phyloP scores from a whole-genome alignment of 1,140 invertebrate species.

The Sogatella furcifera region DNA sequence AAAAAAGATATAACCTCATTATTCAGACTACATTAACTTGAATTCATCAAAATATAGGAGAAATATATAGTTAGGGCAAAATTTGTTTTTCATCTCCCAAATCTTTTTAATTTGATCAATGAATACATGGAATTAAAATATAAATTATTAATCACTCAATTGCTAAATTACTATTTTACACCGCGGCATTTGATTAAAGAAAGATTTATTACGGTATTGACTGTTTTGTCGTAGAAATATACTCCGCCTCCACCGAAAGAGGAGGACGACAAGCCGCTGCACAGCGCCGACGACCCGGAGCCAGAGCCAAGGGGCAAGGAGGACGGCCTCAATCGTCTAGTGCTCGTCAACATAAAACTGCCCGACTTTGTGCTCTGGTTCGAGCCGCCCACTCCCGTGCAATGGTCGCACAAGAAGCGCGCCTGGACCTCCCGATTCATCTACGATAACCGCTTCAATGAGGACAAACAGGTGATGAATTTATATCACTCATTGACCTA shows the following conservation, averaged over 20 bases:
- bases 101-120: no score
- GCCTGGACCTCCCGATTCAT: slow-evolving; percentile 64
- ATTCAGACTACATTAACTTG: no score
- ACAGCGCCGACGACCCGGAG: background rate
- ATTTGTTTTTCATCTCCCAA: no score
- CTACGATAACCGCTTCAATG: slow-evolving; percentile 72
- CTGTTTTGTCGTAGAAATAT: background rate
- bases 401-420: slow-evolving; percentile 50
- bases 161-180: no score
- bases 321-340: slow-evolving; percentile 1
- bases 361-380: slow-evolving; percentile 69
- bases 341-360: slow-evolving; percentile 37
- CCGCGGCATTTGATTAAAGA: no score
- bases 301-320: background rate
- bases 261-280: background rate
- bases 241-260: background rate
- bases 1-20: no score
- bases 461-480: slow-evolving; percentile 61
- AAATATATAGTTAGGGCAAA: no score
- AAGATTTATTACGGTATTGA: no score
- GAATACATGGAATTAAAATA: no score
- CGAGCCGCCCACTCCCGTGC: slow-evolving; percentile 66
- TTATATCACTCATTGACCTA: no score
- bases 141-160: no score
- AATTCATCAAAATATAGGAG: no score